phyloP scores from a whole-genome alignment of 35 echinoderm and acorn worm genomes.

The Stichopus chloronotus region DNA sequence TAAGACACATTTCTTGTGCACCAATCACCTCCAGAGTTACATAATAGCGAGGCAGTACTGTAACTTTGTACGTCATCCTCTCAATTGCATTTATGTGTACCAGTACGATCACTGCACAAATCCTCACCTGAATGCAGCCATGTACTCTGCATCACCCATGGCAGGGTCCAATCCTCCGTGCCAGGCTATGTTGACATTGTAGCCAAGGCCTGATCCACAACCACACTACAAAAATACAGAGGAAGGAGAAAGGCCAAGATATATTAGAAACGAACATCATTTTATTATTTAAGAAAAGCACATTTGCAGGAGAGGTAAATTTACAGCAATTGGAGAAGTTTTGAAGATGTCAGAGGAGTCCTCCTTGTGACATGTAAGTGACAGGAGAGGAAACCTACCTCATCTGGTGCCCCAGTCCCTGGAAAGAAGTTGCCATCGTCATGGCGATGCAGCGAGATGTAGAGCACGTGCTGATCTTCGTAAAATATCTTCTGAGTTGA shows the following conservation, averaged over 20 bases:
- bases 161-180: constrained; percentile 85
- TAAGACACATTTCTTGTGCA: too few relatives aligned
- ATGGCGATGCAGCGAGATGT: constrained; percentile 98
- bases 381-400: constrained; percentile 53
- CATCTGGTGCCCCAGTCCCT: constrained; percentile 94
- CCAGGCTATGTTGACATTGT: constrained; percentile 94
- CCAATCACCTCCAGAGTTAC: too few relatives aligned
- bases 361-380: too few relatives aligned
- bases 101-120: too few relatives aligned
- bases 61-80: too few relatives aligned
- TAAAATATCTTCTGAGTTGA: constrained; percentile 99
- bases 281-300: too few relatives aligned
- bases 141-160: constrained; percentile 88
- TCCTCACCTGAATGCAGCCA: constrained; percentile 88
- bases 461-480: constrained; percentile 97
- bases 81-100: too few relatives aligned
- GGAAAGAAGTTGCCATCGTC: constrained; percentile 99
- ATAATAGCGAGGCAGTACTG: too few relatives aligned
- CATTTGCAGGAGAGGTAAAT: too few relatives aligned
- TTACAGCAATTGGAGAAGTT: too few relatives aligned
- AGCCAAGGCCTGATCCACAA: constrained; percentile 87
- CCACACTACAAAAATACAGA: constrained; percentile 75
- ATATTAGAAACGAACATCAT: background rate
- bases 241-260: background rate
- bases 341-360: too few relatives aligned